Evolutionary conservation across 2,113 vertebrate genomes (phyloP), one percentile per base, ranked within the genome.

Genomic region (Cariama cristata): DNA sequence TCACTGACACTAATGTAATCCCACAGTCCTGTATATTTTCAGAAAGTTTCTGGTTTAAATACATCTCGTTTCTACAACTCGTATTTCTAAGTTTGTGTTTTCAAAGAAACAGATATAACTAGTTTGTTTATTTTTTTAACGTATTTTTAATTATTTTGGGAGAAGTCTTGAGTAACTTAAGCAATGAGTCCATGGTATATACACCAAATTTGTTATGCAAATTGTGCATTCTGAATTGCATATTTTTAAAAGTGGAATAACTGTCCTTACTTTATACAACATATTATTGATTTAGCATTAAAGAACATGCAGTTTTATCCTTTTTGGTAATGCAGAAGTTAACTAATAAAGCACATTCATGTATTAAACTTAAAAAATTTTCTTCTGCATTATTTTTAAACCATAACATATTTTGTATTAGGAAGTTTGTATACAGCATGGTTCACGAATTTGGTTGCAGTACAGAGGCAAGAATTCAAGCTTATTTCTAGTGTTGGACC

Each of bases 101-200:
- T 62, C 14, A 59, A 77, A 63, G 33, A 55, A n/a, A 47, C 2
- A 18, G 2, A 14, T 56, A 32, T 8, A 56, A 52, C 2, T 24
- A 35, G 2, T 27, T 47, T 47, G 22, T 4, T 45, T n/a, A 47
- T 44, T 1, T 42, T 69, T 69, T 35, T 0, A 12, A n/a, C 24
- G 23, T 38, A 4, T n/a, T 40, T 76, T 62, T 4, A 44, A 24
- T 35, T 45, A 38, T 50, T 47, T 19, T n/a, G 8, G 14, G 11
- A 40, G 4, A 44, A 58, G 4, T 24, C 27, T 67, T 67, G 24
- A 1, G 13, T 22, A 50, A 50, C 8, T 35, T 59, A 55, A 27
- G 14, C 9, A 45, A 10, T 22, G 13, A 47, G 2, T 59, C 11
- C 2, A 1, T 9, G 35, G 6, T 20, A 40, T 30, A 44, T 8